Evolutionary conservation across 2,797 vertebrate genomes (phyloP).

Genomic region (Takifugu ocellatus): DNA sequence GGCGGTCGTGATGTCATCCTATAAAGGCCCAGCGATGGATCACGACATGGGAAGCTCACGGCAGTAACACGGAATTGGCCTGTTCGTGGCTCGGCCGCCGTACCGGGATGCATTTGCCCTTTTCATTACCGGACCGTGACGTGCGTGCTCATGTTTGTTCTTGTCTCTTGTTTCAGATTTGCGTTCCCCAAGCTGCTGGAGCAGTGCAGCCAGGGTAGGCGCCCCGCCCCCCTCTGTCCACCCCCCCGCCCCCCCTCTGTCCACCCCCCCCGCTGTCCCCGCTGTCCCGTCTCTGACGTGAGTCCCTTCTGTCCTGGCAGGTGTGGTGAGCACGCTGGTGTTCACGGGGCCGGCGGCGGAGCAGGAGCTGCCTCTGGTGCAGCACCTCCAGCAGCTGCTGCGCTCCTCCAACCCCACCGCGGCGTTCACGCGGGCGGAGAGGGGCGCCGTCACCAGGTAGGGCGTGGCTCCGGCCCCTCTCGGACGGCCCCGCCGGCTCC

Average conservation of each 20-base stretch:
- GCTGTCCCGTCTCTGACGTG: not conserved
- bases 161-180: constrained; percentile 71
- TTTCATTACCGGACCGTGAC: too few relatives aligned
- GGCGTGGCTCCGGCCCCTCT: not conserved
- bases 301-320: constrained; percentile 61
- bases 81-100: not conserved
- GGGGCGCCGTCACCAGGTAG: constrained; percentile 89
- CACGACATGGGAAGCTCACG: constrained; percentile 9
- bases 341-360: constrained; percentile 85
- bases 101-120: too few relatives aligned
- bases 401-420: constrained; percentile 85
- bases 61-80: constrained; percentile 15
- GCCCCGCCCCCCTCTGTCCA: constrained; percentile 13
- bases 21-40: constrained; percentile 37
- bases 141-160: too few relatives aligned
- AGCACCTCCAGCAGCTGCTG: constrained; percentile 87
- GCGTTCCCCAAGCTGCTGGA: constrained; percentile 95
- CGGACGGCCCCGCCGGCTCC: not conserved
- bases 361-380: constrained; percentile 83
- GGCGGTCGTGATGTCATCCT: constrained; percentile 41
- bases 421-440: constrained; percentile 87
- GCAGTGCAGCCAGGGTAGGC: constrained; percentile 92
- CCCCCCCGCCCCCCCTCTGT: too few relatives aligned
- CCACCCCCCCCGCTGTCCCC: too few relatives aligned
- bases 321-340: constrained; percentile 87